Evolutionary conservation across 1,140 invertebrate genomes (phyloP).

Genomic region (Belonocnema kinseyi): DNA sequence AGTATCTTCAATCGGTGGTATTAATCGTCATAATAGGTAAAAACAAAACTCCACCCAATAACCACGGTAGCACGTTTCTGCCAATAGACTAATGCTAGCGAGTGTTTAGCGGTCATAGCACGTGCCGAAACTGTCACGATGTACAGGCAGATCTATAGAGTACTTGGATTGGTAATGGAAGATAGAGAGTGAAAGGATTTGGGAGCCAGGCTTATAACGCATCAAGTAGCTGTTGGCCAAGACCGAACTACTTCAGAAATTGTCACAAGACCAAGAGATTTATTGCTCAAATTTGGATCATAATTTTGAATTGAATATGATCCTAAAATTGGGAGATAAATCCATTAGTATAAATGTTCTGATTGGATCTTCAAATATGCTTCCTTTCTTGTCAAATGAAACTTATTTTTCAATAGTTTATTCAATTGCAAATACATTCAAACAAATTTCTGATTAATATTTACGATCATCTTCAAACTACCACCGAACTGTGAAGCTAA

Average conservation of each 20-base stretch:
- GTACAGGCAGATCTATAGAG: conserved; percentile 62
- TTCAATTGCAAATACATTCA: too few species aligned
- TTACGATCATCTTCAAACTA: conserved; percentile 35
- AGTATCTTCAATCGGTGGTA: not conserved
- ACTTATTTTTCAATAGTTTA: too few species aligned
- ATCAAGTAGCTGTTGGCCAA: conserved; percentile 25
- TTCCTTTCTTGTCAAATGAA: not conserved
- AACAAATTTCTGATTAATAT: too few species aligned
- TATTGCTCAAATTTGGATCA: not conserved
- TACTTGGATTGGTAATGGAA: conserved; percentile 55
- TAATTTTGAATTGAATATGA: too few species aligned
- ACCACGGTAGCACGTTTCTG: conserved; percentile 52
- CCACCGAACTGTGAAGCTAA: conserved; percentile 30
- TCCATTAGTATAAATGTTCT: too few species aligned
- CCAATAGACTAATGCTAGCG: conserved; percentile 58
- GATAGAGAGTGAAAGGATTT: conserved; percentile 4
- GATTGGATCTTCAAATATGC: not conserved
- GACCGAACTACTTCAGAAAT: conserved; percentile 7
- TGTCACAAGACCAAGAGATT: not conserved
- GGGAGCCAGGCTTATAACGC: conserved; percentile 7
- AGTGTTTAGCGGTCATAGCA: conserved; percentile 61
- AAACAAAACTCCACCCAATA: conserved; percentile 9
- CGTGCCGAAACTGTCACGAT: conserved; percentile 60
- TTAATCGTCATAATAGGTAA: not conserved
- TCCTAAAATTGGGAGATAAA: too few species aligned